Evolutionary conservation across 30 jellyfish, hydroid and myxozoan genomes (phyloP).

Genomic region (Chrysaora quinquecirrha): DNA sequence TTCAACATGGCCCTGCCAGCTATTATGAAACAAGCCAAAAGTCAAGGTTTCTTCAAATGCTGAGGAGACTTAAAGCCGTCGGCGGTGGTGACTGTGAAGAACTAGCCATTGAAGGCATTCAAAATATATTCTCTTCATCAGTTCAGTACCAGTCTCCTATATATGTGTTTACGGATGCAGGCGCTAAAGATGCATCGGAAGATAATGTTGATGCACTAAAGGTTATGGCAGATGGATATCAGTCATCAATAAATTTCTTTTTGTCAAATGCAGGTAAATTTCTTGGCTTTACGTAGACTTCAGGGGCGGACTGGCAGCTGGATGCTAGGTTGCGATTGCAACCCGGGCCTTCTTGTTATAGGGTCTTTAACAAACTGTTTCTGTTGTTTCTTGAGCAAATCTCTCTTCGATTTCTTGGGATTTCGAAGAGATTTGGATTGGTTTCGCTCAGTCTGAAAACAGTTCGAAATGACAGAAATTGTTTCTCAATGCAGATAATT

Average conservation of each 20-base stretch:
- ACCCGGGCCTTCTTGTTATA: too few species aligned
- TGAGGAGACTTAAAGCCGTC: constrained; percentile 27
- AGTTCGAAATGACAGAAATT: too few species aligned
- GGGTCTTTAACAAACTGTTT: too few species aligned
- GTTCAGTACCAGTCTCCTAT: constrained; percentile 49
- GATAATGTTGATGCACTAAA: constrained; percentile 37
- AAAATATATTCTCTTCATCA: constrained; percentile 47
- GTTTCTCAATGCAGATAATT: too few species aligned
- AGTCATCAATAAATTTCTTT: constrained; percentile 53
- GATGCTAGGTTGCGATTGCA: too few species aligned
- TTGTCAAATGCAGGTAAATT: constrained; percentile 45
- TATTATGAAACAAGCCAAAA: constrained; percentile 14
- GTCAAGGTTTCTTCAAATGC: constrained; percentile 12
- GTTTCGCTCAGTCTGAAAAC: too few species aligned
- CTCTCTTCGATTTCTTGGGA: too few species aligned
- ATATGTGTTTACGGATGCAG: constrained; percentile 71
- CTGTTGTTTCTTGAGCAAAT: too few species aligned
- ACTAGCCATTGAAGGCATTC: constrained; percentile 69
- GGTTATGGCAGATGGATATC: constrained; percentile 20
- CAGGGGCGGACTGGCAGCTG: too few species aligned
- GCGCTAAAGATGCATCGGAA: constrained; percentile 64
- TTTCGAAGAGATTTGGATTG: too few species aligned
- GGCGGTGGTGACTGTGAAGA: constrained; percentile 91
- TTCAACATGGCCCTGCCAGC: constrained; percentile 73
- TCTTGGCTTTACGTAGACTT: too few species aligned